Base-by-base conservation (phyloP, 1,140 invertebrate species). In the Aricia agestis region DNA sequence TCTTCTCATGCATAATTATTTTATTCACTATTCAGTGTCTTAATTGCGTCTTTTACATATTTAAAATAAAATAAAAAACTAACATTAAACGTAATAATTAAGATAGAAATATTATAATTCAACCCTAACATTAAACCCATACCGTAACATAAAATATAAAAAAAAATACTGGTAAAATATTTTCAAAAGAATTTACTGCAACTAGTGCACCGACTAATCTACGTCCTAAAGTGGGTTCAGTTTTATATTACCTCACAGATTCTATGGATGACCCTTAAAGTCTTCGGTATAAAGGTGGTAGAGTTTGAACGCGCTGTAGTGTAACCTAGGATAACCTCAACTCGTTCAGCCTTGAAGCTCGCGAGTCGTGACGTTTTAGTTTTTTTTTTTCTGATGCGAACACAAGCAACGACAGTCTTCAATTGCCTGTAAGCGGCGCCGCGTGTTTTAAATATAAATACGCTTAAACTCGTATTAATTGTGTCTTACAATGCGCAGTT, bases 301-400 rank as follows among this genome's bases (percentile, higher is more conserved):
- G 32, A 32, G 32, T 2, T 32, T 32, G 32, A 32, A 32, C 32
- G 32, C 32, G 32, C 32, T 3, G 6, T 32, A 32, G 32, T 32
- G 32, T 45, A 5, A 69, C 19, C 32, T 9, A 42, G 41, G 17
- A n/a, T 69, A 68, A 58, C 67, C 67, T 68, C 45, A 61, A 17
- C 41, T 42, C 79, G 78, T 75, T 74, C 77, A 85, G 75, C 82
- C 85, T 85, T 85, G 81, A 73, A 80, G 81, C 74, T 83, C 78
- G 79, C 85, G 79, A 77, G 77, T 83, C 78, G 79, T 86, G 79
- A 77, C 78, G 78, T 83, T 77, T 87, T 86, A 36, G 25, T 41
- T 36, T n/a, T 42, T 18, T 69, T 41, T 32, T 59, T 18, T 13
- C 17, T 18, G 36, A 59, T 73, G 71, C 71, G 71, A 72, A 41